A percentile compares a stretch with the other conserved stretches of the same genome.
phyloP scores from a whole-genome alignment of 2,888 invertebrate species.

The Eupithecia exiguata region DNA sequence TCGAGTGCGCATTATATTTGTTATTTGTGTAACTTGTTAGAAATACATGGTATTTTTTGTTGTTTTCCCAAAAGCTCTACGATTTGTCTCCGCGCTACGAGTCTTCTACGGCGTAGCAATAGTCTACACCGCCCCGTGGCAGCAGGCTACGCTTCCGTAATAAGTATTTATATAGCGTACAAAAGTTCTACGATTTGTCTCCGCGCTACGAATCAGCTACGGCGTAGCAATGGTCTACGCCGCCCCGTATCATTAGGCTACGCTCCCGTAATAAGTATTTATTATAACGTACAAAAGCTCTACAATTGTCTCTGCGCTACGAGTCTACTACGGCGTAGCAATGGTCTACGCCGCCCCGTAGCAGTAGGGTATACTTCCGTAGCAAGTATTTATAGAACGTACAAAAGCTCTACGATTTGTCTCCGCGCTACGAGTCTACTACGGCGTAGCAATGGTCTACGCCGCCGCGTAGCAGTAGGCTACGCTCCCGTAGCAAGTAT shows the following conservation, averaged over 20 bases:
- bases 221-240: not conserved
- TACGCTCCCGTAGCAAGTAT: constrained; percentile 3
- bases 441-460: not conserved
- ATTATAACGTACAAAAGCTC: not conserved
- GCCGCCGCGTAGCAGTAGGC: not conserved
- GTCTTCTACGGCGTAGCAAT: not conserved
- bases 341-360: not conserved
- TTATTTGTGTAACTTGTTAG: not conserved
- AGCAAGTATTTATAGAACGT: not conserved
- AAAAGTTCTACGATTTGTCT: too few relatives aligned
- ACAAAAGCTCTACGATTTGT: too few relatives aligned
- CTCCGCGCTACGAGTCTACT: not conserved
- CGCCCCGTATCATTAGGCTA: not conserved
- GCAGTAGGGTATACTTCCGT: not conserved
- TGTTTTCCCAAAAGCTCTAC: not conserved
- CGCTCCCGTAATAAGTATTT: not conserved
- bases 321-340: not conserved
- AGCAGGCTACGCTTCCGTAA: not conserved
- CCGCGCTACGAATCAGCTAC: not conserved
- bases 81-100: not conserved
- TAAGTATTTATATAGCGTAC: not conserved
- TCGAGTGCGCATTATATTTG: not conserved
- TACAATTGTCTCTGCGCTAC: not conserved
- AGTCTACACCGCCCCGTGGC: not conserved
- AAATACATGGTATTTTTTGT: not conserved